Conservation (phyloP, 2,113 vertebrate genomes). For the Ivindomyrus marchei region DNA sequence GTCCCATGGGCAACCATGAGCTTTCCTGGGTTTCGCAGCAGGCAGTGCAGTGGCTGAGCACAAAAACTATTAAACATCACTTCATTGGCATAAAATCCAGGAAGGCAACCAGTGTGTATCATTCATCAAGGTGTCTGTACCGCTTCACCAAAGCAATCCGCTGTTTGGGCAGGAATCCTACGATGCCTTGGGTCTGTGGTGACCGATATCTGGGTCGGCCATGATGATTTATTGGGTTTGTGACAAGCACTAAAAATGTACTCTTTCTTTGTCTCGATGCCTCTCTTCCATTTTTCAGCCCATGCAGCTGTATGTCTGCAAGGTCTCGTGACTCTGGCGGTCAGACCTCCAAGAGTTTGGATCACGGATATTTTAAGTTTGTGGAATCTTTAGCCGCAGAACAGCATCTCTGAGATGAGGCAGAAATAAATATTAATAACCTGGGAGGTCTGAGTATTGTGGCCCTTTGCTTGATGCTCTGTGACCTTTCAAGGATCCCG, state of each 20-base stretch:
- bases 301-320: neutral
- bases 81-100: neutral
- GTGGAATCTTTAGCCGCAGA: slow-evolving; percentile 27
- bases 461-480: slow-evolving; percentile 16
- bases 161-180: neutral
- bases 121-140: neutral
- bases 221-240: neutral
- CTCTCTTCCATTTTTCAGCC: neutral
- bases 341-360: slow-evolving; percentile 24
- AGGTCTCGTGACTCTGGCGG: slow-evolving; percentile 1
- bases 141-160: neutral
- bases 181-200: neutral
- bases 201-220: neutral
- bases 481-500: slow-evolving; percentile 16
- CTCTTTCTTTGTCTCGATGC: neutral
- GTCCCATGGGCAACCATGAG: neutral
- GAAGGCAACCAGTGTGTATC: neutral
- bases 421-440: slow-evolving; percentile 7
- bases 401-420: slow-evolving; percentile 20
- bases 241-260: neutral
- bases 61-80: neutral
- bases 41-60: neutral
- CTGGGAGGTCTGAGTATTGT: neutral
- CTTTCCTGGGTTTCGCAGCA: neutral
- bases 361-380: slow-evolving; percentile 15